phyloP scores from a whole-genome alignment of 2,113 vertebrate genomes.

The Speoplatyrhinus poulsoni region DNA sequence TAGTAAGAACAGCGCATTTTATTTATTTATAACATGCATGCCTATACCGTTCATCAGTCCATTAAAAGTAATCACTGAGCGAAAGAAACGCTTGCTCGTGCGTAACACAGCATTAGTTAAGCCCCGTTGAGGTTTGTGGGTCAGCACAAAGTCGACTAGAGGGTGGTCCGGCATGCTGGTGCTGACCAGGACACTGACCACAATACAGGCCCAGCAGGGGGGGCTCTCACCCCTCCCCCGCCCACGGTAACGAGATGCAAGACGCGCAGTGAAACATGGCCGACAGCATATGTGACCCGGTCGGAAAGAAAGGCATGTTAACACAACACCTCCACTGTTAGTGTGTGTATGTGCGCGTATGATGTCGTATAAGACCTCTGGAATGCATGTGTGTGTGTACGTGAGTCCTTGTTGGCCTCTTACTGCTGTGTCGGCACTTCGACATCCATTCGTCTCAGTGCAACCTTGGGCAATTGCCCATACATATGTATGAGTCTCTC shows the following conservation, averaged over 20 bases:
- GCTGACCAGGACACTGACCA: slow-evolving; percentile 43
- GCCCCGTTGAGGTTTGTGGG: not conserved
- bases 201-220: slow-evolving; percentile 28
- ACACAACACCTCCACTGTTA: slow-evolving; percentile 35
- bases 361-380: slow-evolving; percentile 5
- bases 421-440: slow-evolving; percentile 51
- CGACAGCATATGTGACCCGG: slow-evolving; percentile 53
- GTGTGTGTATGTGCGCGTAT: slow-evolving; percentile 21
- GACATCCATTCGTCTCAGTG: slow-evolving; percentile 5
- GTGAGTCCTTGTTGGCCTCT: slow-evolving; percentile 2
- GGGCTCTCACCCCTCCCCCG: slow-evolving; percentile 26
- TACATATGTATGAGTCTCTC: slow-evolving; percentile 51
- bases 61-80: too few species aligned
- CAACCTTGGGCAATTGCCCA: slow-evolving; percentile 17
- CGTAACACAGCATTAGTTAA: not conserved
- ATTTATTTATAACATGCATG: not conserved
- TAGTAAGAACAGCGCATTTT: not conserved
- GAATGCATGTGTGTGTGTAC: slow-evolving; percentile 13
- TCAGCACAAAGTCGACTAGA: slow-evolving; percentile 26
- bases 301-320: slow-evolving; percentile 58
- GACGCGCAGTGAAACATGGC: slow-evolving; percentile 48
- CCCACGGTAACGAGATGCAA: slow-evolving; percentile 57
- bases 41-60: too few species aligned
- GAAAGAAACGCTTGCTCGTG: too few species aligned
- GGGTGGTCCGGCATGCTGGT: slow-evolving; percentile 17